Evolutionary conservation across 2,888 invertebrate species (phyloP).

Genomic region (Platycnemis pennipes): DNA sequence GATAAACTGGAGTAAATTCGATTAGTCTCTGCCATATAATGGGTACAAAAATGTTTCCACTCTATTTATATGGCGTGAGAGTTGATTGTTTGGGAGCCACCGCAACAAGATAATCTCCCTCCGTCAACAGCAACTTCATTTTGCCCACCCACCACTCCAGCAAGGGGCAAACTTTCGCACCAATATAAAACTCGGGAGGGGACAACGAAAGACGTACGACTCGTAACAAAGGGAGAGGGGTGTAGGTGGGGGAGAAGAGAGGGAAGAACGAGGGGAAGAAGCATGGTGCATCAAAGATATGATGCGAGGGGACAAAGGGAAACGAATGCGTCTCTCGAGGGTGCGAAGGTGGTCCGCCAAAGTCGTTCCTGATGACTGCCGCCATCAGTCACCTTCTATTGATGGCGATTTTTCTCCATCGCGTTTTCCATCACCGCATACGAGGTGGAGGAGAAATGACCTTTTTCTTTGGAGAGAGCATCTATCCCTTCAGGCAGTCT

Average conservation of each 20-base stretch:
- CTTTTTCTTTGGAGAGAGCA: not conserved
- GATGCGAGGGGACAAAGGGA: not conserved
- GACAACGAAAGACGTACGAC: not conserved
- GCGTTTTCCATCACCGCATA: not conserved
- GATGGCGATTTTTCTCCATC: not conserved
- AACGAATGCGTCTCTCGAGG: not conserved
- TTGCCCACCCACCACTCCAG: too few relatives aligned
- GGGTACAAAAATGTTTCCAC: too few relatives aligned
- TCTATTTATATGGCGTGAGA: too few relatives aligned
- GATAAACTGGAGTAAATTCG: too few relatives aligned
- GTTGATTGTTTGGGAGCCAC: too few relatives aligned
- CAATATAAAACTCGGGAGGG: not conserved
- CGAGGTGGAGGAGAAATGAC: not conserved
- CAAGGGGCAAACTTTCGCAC: not conserved
- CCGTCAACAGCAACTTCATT: too few relatives aligned
- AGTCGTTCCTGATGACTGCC: constrained; percentile 55
- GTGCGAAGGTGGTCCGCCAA: not conserved
- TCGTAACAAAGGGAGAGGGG: not conserved
- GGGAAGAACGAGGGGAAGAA: not conserved
- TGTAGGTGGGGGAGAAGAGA: not conserved
- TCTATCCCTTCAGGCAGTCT: too few relatives aligned
- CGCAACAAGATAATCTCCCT: too few relatives aligned
- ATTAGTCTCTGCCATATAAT: too few relatives aligned
- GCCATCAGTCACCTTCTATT: constrained; percentile 53
- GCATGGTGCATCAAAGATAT: not conserved